Percentiles rank a stretch among this genome's conserved stretches.
Evolutionary conservation across 2,888 invertebrate genomes (phyloP).

Genomic region (Drosophila crucigera): DNA sequence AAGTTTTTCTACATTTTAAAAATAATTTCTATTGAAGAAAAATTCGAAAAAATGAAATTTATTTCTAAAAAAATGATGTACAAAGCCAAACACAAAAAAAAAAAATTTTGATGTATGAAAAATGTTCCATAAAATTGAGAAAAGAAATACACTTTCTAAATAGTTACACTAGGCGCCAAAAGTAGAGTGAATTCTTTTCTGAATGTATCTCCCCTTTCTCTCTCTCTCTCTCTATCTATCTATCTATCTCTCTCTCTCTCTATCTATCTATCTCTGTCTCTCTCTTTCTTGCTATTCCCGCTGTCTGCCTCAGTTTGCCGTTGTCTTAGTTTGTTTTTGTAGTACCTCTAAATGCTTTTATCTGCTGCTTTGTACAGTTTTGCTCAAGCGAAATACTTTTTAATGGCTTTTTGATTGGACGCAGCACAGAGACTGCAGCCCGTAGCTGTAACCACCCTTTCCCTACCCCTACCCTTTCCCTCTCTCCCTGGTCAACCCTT

Average conservation of each 20-base stretch:
- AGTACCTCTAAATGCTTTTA: constrained; percentile 55
- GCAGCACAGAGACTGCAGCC: constrained; percentile 56
- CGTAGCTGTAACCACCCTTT: background rate
- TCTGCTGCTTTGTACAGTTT: constrained; percentile 79
- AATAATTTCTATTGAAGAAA: background rate
- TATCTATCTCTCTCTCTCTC: constrained; percentile 2
- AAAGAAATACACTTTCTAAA: background rate
- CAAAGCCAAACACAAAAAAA: background rate
- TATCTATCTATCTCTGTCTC: constrained; percentile 16
- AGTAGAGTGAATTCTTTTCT: background rate
- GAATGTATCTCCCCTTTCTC: background rate
- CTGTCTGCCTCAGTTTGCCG: background rate
- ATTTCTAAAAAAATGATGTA: background rate
- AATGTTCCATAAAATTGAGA: background rate
- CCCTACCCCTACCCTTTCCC: background rate
- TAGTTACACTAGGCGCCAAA: background rate
- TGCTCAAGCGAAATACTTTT: constrained; percentile 84
- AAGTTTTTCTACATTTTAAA: background rate
- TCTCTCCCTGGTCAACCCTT: background rate
- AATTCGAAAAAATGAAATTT: too few relatives aligned
- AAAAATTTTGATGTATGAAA: background rate
- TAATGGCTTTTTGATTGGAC: constrained; percentile 85
- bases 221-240: background rate
- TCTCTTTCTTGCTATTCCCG: background rate
- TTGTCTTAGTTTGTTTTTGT: constrained; percentile 10